Evolutionary conservation across 1,140 invertebrate species (phyloP).

Genomic region (Mizuhopecten yessoensis): DNA sequence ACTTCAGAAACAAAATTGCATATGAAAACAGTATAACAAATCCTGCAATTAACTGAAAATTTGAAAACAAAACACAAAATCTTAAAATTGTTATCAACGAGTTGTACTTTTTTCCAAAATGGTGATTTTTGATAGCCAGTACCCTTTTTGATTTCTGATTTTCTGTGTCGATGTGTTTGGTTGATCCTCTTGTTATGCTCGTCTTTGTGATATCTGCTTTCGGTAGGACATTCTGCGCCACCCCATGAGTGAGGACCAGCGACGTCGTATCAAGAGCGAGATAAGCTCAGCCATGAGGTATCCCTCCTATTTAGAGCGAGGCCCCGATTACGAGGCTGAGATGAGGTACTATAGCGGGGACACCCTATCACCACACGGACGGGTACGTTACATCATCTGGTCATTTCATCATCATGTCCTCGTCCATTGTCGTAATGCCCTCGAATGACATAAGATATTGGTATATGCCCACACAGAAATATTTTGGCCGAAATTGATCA

Average conservation of each 20-base stretch:
- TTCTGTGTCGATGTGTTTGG: slow-evolving; percentile 51
- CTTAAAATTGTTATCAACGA: too few relatives aligned
- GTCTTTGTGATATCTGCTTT: slow-evolving; percentile 56
- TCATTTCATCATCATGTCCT: slow-evolving; percentile 18
- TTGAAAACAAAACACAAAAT: too few relatives aligned
- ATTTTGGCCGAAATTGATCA: too few relatives aligned
- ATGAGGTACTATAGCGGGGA: slow-evolving; percentile 81
- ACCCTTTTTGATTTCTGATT: slow-evolving; percentile 48
- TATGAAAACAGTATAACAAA: too few relatives aligned
- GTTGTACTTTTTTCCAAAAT: too few relatives aligned
- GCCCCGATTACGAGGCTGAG: slow-evolving; percentile 80
- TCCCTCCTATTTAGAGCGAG: slow-evolving; percentile 79
- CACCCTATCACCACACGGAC: slow-evolving; percentile 77
- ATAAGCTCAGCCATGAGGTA: slow-evolving; percentile 77
- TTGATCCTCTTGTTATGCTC: slow-evolving; percentile 56
- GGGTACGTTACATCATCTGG: slow-evolving; percentile 72
- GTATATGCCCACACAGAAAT: too few relatives aligned
- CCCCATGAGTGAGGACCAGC: slow-evolving; percentile 67
- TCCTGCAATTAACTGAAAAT: too few relatives aligned
- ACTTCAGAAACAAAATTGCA: too few relatives aligned
- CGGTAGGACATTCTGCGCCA: slow-evolving; percentile 71
- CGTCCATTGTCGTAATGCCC: neutral
- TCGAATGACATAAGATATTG: neutral
- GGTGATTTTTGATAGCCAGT: neutral
- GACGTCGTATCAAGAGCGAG: slow-evolving; percentile 74